A percentile compares a stretch with the other conserved stretches of the same genome.
Evolutionary conservation across 2,888 invertebrate species (phyloP).

Genomic region (Trissoscelio sp.): DNA sequence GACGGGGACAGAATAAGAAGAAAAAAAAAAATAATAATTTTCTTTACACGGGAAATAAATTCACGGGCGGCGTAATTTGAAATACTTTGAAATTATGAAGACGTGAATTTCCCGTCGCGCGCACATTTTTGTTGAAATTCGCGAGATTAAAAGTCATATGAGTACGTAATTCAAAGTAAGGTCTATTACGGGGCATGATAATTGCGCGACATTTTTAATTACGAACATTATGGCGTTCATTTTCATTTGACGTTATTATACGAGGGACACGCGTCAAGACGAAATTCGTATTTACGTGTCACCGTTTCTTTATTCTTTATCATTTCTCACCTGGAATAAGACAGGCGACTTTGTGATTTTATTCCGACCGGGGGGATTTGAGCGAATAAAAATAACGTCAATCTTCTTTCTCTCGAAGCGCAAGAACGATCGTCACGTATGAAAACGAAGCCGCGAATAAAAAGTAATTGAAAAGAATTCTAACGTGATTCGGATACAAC

Average conservation of each 20-base stretch:
- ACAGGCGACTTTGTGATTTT: slow-evolving; percentile 49
- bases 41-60: slow-evolving; percentile 43
- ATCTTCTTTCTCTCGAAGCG: slow-evolving; percentile 42
- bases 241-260: slow-evolving; percentile 57
- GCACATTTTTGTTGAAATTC: slow-evolving; percentile 43
- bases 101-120: slow-evolving; percentile 25
- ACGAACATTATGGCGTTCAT: slow-evolving; percentile 47
- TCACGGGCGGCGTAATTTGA: slow-evolving; percentile 29
- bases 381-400: slow-evolving; percentile 55
- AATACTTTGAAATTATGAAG: slow-evolving; percentile 59
- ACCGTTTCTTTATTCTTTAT: slow-evolving; percentile 48
- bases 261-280: slow-evolving; percentile 15
- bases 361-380: slow-evolving; percentile 43
- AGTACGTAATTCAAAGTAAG: slow-evolving; percentile 52
- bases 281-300: slow-evolving; percentile 34
- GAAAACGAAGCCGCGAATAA: slow-evolving; percentile 45
- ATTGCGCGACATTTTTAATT: slow-evolving; percentile 60
- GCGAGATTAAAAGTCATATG: slow-evolving; percentile 60
- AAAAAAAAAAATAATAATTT: slow-evolving; percentile 35
- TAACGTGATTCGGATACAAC: slow-evolving; percentile 12
- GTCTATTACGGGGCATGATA: slow-evolving; percentile 52
- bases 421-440: slow-evolving; percentile 44
- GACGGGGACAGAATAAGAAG: not conserved
- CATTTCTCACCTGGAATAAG: slow-evolving; percentile 57
- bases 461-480: slow-evolving; percentile 52